These are phyloP conservation scores for Capreolus pygargus DNA, from an alignment of 2,113 vertebrate genomes.

Conservation along the genomic window DNA sequence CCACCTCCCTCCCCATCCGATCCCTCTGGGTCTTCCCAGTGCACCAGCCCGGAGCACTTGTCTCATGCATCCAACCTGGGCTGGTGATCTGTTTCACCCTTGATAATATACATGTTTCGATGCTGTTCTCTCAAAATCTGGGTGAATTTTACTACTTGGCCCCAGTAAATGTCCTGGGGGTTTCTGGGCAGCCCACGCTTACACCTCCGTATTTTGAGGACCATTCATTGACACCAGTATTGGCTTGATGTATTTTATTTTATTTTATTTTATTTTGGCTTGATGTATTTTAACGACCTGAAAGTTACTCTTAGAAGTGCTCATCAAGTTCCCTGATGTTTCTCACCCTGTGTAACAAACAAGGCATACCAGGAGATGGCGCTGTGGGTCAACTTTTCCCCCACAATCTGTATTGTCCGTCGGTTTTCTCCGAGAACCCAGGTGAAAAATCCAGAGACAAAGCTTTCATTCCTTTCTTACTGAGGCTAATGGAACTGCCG, in stretches of 20 bases:
- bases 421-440: not conserved
- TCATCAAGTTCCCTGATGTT: not conserved
- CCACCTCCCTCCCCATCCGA: too few relatives aligned
- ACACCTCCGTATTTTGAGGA: not conserved
- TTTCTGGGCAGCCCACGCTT: not conserved
- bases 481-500: not conserved
- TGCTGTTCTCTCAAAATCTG: not conserved
- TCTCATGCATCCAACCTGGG: too few relatives aligned
- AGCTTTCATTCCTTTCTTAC: not conserved
- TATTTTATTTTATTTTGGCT: too few relatives aligned
- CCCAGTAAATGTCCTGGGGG: not conserved
- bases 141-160: not conserved
- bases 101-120: too few relatives aligned
- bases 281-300: not conserved
- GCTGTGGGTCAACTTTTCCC: constrained; percentile 27
- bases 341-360: not conserved
- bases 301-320: fast-evolving
- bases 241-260: not conserved
- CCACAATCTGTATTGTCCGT: fast-evolving
- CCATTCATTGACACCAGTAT: not conserved
- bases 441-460: not conserved
- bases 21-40: too few relatives aligned
- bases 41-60: too few relatives aligned
- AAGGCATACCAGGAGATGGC: constrained; percentile 27
- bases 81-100: too few relatives aligned